Evolutionary conservation across 2,797 vertebrate genomes (phyloP).

Genomic region (Xenopus petersii): DNA sequence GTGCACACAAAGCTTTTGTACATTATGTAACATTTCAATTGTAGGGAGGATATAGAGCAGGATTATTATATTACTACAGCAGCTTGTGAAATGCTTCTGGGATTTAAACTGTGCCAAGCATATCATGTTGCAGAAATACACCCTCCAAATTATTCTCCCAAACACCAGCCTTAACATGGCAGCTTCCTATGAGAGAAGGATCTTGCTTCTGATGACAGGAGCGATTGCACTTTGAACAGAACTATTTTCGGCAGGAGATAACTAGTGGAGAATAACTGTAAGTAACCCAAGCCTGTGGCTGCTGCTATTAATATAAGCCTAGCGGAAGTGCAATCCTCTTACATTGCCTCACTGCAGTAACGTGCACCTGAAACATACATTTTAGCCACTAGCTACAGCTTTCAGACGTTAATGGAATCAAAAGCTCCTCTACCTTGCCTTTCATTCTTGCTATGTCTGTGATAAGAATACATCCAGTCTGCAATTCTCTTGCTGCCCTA

Average conservation of each 20-base stretch:
- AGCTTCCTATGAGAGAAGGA: conserved; percentile 35
- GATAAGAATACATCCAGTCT: no score
- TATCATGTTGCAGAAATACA: conserved; percentile 24
- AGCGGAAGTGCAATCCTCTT: conserved; percentile 25
- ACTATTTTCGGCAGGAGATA: conserved; percentile 38
- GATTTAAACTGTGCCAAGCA: conserved; percentile 34
- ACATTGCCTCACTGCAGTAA: background rate
- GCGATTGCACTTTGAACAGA: conserved; percentile 34
- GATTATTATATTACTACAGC: conserved; percentile 36
- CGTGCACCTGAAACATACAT: background rate
- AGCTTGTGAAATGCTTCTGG: conserved; percentile 38
- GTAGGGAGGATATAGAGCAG: conserved; percentile 25
- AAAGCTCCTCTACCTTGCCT: no score
- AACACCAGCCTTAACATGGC: conserved; percentile 38
- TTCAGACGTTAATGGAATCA: no score
- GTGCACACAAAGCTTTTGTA: background rate
- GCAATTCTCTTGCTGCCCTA: no score
- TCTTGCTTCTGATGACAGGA: conserved; percentile 38
- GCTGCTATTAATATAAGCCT: conserved; percentile 38
- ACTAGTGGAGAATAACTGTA: conserved; percentile 43
- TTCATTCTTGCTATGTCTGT: no score
- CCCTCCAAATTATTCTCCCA: conserved; percentile 41
- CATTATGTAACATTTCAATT: conserved; percentile 39
- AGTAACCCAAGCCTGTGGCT: conserved; percentile 35
- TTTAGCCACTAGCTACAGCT: background rate